Evolutionary conservation across 2,888 invertebrate species (phyloP).

Genomic region (Pemphredon lugubris): DNA sequence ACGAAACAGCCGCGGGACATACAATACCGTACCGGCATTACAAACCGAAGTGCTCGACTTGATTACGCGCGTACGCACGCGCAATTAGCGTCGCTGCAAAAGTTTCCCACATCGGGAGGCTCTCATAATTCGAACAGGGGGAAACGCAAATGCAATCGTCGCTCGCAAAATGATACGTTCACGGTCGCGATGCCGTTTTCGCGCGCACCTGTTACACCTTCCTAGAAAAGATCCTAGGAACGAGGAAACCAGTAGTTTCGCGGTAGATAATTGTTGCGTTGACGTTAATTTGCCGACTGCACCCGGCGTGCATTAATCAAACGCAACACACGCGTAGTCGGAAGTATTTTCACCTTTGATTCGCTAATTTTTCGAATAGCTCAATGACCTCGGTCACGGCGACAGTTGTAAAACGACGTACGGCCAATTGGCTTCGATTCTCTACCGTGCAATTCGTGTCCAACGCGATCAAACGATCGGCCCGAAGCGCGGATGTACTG

Average conservation of each 20-base stretch:
- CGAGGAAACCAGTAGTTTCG: conserved; percentile 29
- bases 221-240: conserved; percentile 11
- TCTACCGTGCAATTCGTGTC: conserved; percentile 17
- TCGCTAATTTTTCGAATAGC: too few species aligned
- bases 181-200: conserved; percentile 2
- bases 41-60: too few species aligned
- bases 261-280: conserved; percentile 44
- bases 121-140: too few species aligned
- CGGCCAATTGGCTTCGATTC: conserved; percentile 63
- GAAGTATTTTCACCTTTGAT: too few species aligned
- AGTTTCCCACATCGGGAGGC: too few species aligned
- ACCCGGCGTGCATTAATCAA: conserved; percentile 14
- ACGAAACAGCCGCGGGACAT: too few species aligned
- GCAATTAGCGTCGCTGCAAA: too few species aligned
- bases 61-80: not conserved
- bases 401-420: conserved; percentile 39
- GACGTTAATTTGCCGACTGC: conserved; percentile 56
- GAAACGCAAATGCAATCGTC: too few species aligned
- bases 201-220: conserved; percentile 51
- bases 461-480: conserved; percentile 17
- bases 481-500: conserved; percentile 10
- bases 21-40: conserved; percentile 30
- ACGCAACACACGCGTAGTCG: not conserved
- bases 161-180: too few species aligned
- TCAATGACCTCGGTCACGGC: too few species aligned